These are phyloP conservation scores for Sebastes baramenuke DNA, from an alignment of 2,797 vertebrate species.

Conservation along the genomic window DNA sequence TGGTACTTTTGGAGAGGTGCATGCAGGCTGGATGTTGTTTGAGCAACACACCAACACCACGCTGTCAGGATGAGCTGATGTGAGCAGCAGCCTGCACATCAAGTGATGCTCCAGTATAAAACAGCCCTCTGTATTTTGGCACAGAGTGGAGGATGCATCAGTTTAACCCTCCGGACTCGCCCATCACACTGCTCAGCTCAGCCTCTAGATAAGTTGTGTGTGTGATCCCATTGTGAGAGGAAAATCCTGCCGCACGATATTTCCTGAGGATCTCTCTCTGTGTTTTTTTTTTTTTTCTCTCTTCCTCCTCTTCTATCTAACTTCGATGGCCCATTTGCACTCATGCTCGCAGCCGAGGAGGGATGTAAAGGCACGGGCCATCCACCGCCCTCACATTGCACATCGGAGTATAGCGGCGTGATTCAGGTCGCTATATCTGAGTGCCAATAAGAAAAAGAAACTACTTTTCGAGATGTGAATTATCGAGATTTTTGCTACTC, in stretches of 20 bases:
- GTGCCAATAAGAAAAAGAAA: constrained; percentile 59
- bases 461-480: constrained; percentile 81
- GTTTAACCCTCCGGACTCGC: constrained; percentile 77
- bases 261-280: constrained; percentile 61
- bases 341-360: constrained; percentile 76
- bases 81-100: constrained; percentile 64
- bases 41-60: constrained; percentile 41
- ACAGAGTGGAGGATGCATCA: constrained; percentile 69
- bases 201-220: constrained; percentile 73
- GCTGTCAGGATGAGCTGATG: constrained; percentile 74
- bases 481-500: constrained; percentile 63
- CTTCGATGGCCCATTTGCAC: constrained; percentile 80
- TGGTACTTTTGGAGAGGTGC: constrained; percentile 53
- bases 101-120: constrained; percentile 73
- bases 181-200: constrained; percentile 50
- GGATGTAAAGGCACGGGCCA: constrained; percentile 75
- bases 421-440: constrained; percentile 74
- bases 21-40: constrained; percentile 51
- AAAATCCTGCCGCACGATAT: constrained; percentile 61
- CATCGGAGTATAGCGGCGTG: constrained; percentile 69
- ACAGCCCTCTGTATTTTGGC: constrained; percentile 69
- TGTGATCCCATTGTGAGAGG: constrained; percentile 55
- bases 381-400: constrained; percentile 74
- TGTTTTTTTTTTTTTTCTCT: constrained; percentile 18
- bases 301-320: constrained; percentile 59